Evolutionary conservation across 30 jellyfish, hydroid and myxozoan genomes (phyloP).

Genomic region (Catostylus mosaicus): DNA sequence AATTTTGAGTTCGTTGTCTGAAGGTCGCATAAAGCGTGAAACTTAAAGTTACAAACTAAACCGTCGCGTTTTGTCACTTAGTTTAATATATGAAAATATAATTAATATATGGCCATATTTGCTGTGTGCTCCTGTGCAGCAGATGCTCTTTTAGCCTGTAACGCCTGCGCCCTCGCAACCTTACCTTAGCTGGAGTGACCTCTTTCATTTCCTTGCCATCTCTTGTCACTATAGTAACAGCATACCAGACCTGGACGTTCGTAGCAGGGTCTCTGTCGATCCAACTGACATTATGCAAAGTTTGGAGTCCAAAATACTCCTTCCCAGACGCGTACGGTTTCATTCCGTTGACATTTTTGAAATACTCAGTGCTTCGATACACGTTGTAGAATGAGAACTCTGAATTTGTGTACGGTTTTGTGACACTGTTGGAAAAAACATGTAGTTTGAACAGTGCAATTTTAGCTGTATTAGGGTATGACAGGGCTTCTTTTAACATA

Average conservation of each 20-base stretch:
- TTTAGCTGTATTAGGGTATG: no score
- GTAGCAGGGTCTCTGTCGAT: slow-evolving; percentile 65
- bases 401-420: slow-evolving; percentile 26
- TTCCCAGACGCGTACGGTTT: slow-evolving; percentile 65
- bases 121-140: no score
- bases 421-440: no score
- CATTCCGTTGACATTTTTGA: slow-evolving; percentile 57
- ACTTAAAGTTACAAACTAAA: no score
- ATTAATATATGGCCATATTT: no score
- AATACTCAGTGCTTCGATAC: slow-evolving; percentile 63
- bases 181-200: slow-evolving; percentile 74
- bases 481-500: no score
- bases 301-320: slow-evolving; percentile 33
- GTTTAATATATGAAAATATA: no score
- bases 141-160: neutral
- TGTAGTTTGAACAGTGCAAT: no score
- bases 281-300: slow-evolving; percentile 38
- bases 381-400: slow-evolving; percentile 72
- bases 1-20: no score
- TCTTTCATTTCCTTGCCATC: slow-evolving; percentile 60
- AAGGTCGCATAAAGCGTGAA: no score
- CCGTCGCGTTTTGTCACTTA: no score
- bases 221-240: slow-evolving; percentile 73
- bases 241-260: slow-evolving; percentile 70
- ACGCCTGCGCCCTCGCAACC: neutral